These are phyloP conservation scores for Neodontobutis hainanensis DNA, from an alignment of 2,113 vertebrate genomes.

Conservation along the genomic window DNA sequence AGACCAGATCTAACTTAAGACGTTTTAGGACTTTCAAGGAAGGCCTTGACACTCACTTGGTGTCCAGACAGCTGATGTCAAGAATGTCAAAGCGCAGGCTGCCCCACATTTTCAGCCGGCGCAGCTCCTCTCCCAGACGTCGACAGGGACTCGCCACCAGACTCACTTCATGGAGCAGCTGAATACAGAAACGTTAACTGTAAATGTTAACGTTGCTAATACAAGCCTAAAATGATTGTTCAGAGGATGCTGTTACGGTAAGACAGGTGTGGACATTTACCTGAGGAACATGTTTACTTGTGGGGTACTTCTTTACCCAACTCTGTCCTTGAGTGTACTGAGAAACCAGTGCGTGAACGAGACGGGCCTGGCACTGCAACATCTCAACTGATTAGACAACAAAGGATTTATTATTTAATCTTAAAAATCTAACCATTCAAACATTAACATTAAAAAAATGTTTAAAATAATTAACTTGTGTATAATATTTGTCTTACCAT, in stretches of 20 bases:
- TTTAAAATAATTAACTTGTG: no score
- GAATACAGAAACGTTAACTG: background rate
- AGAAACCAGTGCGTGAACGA: slow-evolving; percentile 75
- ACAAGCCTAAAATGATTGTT: background rate
- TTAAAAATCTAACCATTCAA: background rate
- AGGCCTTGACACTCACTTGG: slow-evolving; percentile 51
- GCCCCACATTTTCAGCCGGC: slow-evolving; percentile 72
- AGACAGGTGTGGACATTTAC: slow-evolving; percentile 37
- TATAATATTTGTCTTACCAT: slow-evolving; percentile 63
- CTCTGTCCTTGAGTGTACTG: slow-evolving; percentile 43
- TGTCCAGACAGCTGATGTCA: slow-evolving; percentile 66
- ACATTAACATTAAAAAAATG: no score
- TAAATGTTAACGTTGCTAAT: background rate
- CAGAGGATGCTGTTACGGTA: background rate
- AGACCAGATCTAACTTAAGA: no score
- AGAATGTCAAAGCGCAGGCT: slow-evolving; percentile 67
- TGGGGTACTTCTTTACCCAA: slow-evolving; percentile 73
- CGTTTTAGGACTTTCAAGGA: no score
- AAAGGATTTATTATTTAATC: background rate
- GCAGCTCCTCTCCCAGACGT: slow-evolving; percentile 78
- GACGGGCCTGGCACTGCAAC: slow-evolving; percentile 55
- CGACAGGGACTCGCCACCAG: slow-evolving; percentile 75
- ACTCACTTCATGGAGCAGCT: slow-evolving; percentile 78
- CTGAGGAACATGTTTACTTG: slow-evolving; percentile 60
- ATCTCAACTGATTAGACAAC: slow-evolving; percentile 51